These are phyloP conservation scores for Toxostoma redivivum DNA, from an alignment of 2,113 vertebrate species.

Conservation along the genomic window DNA sequence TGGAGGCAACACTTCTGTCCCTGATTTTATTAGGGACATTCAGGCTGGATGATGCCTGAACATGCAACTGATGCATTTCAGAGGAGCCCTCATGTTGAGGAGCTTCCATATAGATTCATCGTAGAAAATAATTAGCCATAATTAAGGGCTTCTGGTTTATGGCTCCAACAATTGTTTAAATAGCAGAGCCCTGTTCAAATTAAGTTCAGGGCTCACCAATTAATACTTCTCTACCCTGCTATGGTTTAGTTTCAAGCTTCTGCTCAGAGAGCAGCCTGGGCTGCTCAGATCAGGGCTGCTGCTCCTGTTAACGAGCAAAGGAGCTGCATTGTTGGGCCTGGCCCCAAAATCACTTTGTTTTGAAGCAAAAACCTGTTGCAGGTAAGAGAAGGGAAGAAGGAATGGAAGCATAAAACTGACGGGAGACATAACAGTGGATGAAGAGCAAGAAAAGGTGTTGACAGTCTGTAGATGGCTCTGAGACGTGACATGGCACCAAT, in stretches of 20 bases:
- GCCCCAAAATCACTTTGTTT: neutral
- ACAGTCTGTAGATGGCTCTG: neutral
- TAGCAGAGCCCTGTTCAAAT: constrained; percentile 30
- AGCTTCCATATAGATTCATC: constrained; percentile 26
- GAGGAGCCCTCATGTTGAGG: constrained; percentile 30
- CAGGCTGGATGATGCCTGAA: constrained; percentile 15
- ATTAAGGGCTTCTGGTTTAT: constrained; percentile 62
- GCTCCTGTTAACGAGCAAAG: neutral
- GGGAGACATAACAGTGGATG: neutral
- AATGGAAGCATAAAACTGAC: rapidly evolving
- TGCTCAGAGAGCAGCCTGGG: neutral
- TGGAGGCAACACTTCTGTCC: neutral
- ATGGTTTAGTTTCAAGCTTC: neutral
- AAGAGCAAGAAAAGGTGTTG: neutral
- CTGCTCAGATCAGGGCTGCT: neutral
- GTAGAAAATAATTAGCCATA: constrained; percentile 57
- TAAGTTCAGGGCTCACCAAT: constrained; percentile 18
- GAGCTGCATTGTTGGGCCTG: rapidly evolving
- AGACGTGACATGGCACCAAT: neutral
- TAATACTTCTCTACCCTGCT: neutral
- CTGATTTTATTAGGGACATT: neutral
- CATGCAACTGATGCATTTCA: neutral
- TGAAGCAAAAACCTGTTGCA: neutral
- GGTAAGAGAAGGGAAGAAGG: neutral
- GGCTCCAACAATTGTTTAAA: constrained; percentile 51